Conservation (phyloP, 2,113 vertebrate genomes). For the Hippoglossus stenolepis region DNA sequence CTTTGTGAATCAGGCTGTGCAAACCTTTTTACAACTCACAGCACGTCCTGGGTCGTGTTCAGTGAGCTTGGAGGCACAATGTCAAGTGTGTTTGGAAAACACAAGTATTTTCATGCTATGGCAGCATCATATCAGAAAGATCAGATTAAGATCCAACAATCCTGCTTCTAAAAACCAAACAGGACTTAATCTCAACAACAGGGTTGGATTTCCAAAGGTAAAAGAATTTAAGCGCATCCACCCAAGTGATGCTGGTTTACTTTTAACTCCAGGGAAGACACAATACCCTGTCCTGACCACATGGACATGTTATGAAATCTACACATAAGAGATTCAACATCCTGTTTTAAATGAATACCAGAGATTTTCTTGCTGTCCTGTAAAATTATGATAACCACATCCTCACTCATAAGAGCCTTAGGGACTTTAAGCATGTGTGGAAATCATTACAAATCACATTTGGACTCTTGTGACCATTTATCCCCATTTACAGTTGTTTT, state of each 20-base stretch:
- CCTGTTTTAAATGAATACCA: conserved; percentile 55
- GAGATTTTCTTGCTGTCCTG: conserved; percentile 16
- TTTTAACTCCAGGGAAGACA: conserved; percentile 33
- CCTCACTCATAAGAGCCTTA: conserved; percentile 25
- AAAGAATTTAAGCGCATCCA: background rate
- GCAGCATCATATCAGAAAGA: background rate
- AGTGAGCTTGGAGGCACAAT: background rate
- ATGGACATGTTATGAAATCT: conserved; percentile 55
- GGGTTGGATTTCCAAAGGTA: background rate
- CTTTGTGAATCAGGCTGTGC: conserved; percentile 39
- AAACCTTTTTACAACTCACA: conserved; percentile 21
- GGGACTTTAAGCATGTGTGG: background rate
- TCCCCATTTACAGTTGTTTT: background rate
- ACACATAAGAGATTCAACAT: conserved; percentile 57
- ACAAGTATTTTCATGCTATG: background rate
- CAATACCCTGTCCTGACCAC: conserved; percentile 51
- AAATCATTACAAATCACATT: conserved; percentile 17
- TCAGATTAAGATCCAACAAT: background rate
- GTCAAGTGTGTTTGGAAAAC: background rate
- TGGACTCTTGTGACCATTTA: conserved; percentile 7
- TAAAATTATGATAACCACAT: conserved; percentile 60
- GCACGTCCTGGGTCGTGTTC: conserved; percentile 32
- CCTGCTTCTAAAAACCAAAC: background rate
- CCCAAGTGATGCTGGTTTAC: conserved; percentile 20
- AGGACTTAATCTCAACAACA: background rate